Evolutionary conservation across 30 jellyfish, hydroid and myxozoan genomes (phyloP), one percentile per base, ranked within the genome.

Genomic region (Rhopilema esculentum): DNA sequence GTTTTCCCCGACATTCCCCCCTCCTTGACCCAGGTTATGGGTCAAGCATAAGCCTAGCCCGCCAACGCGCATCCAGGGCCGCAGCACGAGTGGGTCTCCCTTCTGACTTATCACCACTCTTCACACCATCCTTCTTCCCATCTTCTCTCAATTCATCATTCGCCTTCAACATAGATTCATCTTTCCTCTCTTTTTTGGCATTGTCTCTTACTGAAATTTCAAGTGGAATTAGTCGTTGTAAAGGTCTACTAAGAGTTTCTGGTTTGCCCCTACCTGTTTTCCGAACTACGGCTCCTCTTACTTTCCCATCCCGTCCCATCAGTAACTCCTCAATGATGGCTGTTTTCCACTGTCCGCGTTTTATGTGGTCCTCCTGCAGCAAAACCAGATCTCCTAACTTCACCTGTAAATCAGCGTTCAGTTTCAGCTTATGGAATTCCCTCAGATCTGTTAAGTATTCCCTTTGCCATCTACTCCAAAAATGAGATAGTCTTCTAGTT

Each of bases 61-160:
- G 73, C 94, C 88, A 72, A 75, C 75, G 83, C 71, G 88, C 82
- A 57, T 85, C 94, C 83, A 48, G 29, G 0, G 94, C 94, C 40
- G 88, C 94, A 4, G 94, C 88, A n/a, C 87, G 78, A 22, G 75
- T 68, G n/a, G n/a, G n/a, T n/a, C n/a, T n/a, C n/a, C n/a, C n/a
- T n/a, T n/a, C n/a, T n/a, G n/a, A n/a, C n/a, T n/a, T n/a, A n/a
- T n/a, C n/a, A n/a, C n/a, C n/a, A n/a, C n/a, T n/a, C 82, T 52
- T 75, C 65, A 24, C 16, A 1, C 94, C 29, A 24, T 20, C 61
- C 26, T 85, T 74, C 73, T 85, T 88, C 51, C 40, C 31, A 20
- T 48, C 86, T 24, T 27, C 57, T 49, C 30, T 15, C 27, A 18
- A 31, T 4, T 70, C 86, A 64, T 50, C 83, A 23, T 17, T 16